These are phyloP conservation scores for Eutolmus rufibarbis DNA, from an alignment of 2,888 invertebrate species.

Conservation along the genomic window DNA sequence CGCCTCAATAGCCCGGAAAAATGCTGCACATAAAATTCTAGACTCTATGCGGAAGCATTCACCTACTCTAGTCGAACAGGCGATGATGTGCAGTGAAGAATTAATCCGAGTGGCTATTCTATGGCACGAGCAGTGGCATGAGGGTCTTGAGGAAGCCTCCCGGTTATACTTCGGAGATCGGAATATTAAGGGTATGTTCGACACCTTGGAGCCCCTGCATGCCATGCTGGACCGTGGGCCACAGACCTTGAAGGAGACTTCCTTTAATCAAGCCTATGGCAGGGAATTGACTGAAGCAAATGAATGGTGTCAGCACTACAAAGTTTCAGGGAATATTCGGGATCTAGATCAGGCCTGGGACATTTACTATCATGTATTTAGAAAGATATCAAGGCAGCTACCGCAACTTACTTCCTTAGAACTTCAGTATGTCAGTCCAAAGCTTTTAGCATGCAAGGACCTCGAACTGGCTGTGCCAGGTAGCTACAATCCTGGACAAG, in stretches of 20 bases:
- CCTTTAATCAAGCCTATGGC: slow-evolving; percentile 96
- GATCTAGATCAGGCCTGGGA: slow-evolving; percentile 99
- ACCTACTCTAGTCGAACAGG: slow-evolving; percentile 90
- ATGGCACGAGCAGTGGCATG: slow-evolving; percentile 99
- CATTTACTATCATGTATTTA: slow-evolving; percentile 97
- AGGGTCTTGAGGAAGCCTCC: slow-evolving; percentile 94
- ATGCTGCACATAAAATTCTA: slow-evolving; percentile 92
- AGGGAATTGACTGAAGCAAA: slow-evolving; percentile 92
- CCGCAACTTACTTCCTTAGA: slow-evolving; percentile 90
- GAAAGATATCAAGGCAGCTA: slow-evolving; percentile 93
- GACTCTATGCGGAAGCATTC: slow-evolving; percentile 97
- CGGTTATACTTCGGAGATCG: slow-evolving; percentile 94
- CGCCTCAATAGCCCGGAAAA: slow-evolving; percentile 81
- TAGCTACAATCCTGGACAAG: slow-evolving; percentile 92
- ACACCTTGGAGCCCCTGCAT: slow-evolving; percentile 92
- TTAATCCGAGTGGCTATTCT: slow-evolving; percentile 96
- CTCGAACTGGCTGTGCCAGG: slow-evolving; percentile 97
- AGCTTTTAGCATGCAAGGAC: slow-evolving; percentile 86
- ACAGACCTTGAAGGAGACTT: slow-evolving; percentile 94
- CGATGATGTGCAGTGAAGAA: slow-evolving; percentile 95
- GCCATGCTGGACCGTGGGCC: slow-evolving; percentile 93
- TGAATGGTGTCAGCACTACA: slow-evolving; percentile 94
- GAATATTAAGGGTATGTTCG: slow-evolving; percentile 96
- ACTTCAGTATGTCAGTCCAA: slow-evolving; percentile 94
- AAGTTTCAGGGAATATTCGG: slow-evolving; percentile 81